phyloP scores from a whole-genome alignment of 2,113 vertebrate species.

The Nycticebus coucang region DNA sequence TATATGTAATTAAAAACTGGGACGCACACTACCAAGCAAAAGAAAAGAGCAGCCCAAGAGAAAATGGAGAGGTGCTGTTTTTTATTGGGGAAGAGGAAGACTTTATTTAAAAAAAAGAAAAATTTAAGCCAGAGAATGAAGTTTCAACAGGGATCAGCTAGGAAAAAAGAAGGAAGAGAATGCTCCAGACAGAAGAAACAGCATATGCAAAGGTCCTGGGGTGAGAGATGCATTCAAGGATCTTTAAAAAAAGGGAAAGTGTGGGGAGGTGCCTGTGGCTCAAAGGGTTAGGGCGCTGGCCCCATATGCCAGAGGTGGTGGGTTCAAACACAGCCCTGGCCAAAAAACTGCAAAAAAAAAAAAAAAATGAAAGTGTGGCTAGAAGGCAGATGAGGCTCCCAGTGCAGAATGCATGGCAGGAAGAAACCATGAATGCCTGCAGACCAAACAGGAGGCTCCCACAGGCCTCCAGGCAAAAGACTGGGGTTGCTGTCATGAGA shows the following conservation, averaged over 20 bases:
- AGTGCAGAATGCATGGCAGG: not conserved
- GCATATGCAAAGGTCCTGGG: not conserved
- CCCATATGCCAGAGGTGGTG: too few relatives aligned
- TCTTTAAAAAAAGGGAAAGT: not conserved
- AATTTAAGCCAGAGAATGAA: not conserved
- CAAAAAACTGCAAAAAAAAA: too few relatives aligned
- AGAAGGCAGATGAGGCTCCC: not conserved
- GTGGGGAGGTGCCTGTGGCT: too few relatives aligned
- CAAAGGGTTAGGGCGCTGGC: too few relatives aligned
- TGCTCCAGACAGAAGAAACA: not conserved
- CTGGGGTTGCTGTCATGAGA: not conserved
- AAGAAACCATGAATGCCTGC: not conserved
- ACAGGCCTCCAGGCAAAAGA: not conserved
- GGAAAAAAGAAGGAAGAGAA: not conserved
- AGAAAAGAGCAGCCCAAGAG: not conserved
- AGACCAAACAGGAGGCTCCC: not conserved
- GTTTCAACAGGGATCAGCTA: not conserved
- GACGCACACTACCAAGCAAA: not conserved
- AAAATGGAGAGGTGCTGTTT: not conserved
- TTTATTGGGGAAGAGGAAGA: not conserved
- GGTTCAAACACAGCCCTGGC: too few relatives aligned
- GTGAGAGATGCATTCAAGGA: not conserved
- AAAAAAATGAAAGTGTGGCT: not conserved
- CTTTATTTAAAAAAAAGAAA: not conserved
- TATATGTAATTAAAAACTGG: not conserved